Evolutionary conservation across 2,113 vertebrate genomes (phyloP), one percentile per base, ranked within the genome.

Genomic region (Lepus americanus): DNA sequence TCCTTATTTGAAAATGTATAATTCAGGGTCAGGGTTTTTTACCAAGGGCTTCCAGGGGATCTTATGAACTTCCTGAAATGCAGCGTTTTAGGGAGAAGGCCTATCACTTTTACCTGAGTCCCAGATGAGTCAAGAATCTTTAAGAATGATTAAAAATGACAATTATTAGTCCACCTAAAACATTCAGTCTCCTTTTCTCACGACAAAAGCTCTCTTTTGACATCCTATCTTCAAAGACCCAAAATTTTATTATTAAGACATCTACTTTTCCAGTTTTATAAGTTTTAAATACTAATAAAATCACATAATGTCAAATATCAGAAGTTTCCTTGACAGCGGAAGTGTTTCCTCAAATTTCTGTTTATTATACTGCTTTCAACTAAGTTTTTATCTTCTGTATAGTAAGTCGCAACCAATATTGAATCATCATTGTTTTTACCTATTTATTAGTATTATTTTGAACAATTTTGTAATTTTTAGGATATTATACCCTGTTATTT

Each of bases 281-380:
- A 83, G 23, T 91, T 92, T 84, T 89, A 94, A 93, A 73, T 31
- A 81, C 29, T 33, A 90, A 0, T 92, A 84, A 92, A 92, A 89
- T 73, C 9, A 64, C 31, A 61, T 31, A 83, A 36, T 23, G 84
- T 49, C 36, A 93, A n/a, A 67, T 59, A 29, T 69, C 19, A 69
- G 36, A 89, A 95, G 44, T 53, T 44, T 3, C 81, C 39, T 79
- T 85, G 84, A 36, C 27, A 74, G 16, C 39, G 88, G 13, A 79
- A 55, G 14, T 49, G 16, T 88, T 92, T 93, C 31, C 31, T 22
- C 14, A 89, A 39, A 49, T 89, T 92, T 93, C 20, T 93, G 3
- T 96, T 92, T 72, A 53, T 96, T 90, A 19, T 94, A 63, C 53
- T 94, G 39, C 19, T 67, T 92, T 94, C 64, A 81, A 22, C 33